Percentiles rank a stretch among this genome's conserved stretches.
Conservation (phyloP, 30 jellyfish, hydroid and myxozoan genomes). For the Rhopilema esculentum region DNA sequence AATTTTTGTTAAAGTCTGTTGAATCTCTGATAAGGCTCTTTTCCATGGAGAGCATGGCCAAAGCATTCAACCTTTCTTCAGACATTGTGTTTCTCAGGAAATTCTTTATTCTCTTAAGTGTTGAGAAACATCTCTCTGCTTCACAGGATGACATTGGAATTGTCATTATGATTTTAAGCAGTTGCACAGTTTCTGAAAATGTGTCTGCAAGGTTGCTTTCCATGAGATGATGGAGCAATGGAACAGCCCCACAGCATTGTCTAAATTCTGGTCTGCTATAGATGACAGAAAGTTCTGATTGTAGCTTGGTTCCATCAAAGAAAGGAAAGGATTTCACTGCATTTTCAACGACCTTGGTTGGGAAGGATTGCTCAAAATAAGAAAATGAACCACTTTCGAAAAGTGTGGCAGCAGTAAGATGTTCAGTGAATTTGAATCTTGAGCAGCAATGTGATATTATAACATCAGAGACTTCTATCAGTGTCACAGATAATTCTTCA, state of each 20-base stretch:
- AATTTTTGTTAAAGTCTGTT: slow-evolving; percentile 17
- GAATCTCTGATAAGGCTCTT: too few species aligned
- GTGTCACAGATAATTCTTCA: background rate
- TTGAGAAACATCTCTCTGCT: slow-evolving; percentile 35
- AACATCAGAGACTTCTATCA: slow-evolving; percentile 26
- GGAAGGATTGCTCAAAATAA: background rate
- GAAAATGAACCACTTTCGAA: background rate
- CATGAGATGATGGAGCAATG: slow-evolving; percentile 28
- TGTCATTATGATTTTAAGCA: slow-evolving; percentile 15
- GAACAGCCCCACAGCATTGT: slow-evolving; percentile 27
- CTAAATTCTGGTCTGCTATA: slow-evolving; percentile 36
- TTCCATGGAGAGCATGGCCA: slow-evolving; percentile 53
- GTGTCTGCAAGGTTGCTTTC: slow-evolving; percentile 33
- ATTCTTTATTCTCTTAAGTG: slow-evolving; percentile 25
- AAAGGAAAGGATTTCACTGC: slow-evolving; percentile 28
- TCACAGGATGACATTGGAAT: slow-evolving; percentile 43
- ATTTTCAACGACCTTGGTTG: slow-evolving; percentile 22
- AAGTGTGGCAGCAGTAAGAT: slow-evolving; percentile 47
- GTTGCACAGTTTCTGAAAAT: slow-evolving; percentile 13
- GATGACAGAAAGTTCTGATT: slow-evolving; percentile 13
- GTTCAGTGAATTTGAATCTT: slow-evolving; percentile 13
- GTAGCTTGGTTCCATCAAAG: slow-evolving; percentile 9
- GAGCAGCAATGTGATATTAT: slow-evolving; percentile 24
- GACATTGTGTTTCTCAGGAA: slow-evolving; percentile 43
- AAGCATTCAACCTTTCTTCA: slow-evolving; percentile 52